Conservation (phyloP, 1,140 invertebrate genomes). For the Macrobrachium nipponense region DNA sequence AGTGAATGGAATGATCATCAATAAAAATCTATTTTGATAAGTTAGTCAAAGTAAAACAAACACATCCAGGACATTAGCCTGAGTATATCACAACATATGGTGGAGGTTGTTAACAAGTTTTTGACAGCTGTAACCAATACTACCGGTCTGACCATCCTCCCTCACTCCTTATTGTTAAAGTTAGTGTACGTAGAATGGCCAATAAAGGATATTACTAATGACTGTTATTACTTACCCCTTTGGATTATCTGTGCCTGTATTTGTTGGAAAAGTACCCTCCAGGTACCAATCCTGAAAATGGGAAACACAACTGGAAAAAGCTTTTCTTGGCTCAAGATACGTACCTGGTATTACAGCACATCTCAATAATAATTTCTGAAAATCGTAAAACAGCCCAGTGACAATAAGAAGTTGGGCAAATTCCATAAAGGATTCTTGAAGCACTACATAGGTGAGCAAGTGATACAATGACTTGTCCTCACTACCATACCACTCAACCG, state of each 20-base stretch:
- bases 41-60: neutral
- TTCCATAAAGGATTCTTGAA: too few species aligned
- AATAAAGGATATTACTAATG: conserved; percentile 52
- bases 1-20: neutral
- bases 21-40: neutral
- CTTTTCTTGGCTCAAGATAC: too few species aligned
- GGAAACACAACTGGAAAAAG: too few species aligned
- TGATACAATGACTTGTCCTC: too few species aligned
- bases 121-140: conserved; percentile 38
- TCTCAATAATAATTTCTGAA: too few species aligned
- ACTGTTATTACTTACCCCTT: neutral
- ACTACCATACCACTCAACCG: too few species aligned
- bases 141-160: conserved; percentile 24
- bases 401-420: too few species aligned
- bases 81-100: neutral
- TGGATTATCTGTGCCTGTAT: neutral
- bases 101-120: neutral
- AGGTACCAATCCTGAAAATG: too few species aligned
- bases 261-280: too few species aligned
- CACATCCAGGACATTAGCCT: neutral
- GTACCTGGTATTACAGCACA: too few species aligned
- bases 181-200: conserved; percentile 54
- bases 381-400: too few species aligned
- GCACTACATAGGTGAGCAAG: too few species aligned
- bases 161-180: conserved; percentile 51